A percentile compares a stretch with the other conserved stretches of the same genome.
Conservation (phyloP, 2,888 invertebrate genomes). For the Erannis defoliaria region DNA sequence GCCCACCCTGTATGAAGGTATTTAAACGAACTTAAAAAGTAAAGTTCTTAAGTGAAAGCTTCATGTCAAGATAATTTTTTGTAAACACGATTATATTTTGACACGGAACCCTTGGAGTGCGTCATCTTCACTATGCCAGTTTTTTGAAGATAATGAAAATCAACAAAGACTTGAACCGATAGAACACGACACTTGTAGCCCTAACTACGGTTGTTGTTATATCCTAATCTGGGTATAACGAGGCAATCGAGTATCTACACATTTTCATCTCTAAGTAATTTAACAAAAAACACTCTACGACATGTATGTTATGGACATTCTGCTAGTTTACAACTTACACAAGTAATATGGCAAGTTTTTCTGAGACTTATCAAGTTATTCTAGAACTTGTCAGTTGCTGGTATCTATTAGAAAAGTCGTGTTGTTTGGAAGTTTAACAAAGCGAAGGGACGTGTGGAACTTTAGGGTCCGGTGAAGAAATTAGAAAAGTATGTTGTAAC, state of each 20-base stretch:
- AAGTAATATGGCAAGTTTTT: slow-evolving; percentile 12
- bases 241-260: neutral
- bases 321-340: neutral
- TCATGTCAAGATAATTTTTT: too few relatives aligned
- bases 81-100: too few relatives aligned
- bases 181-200: neutral
- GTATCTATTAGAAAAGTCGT: slow-evolving; percentile 24
- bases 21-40: too few relatives aligned
- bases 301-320: slow-evolving; percentile 6
- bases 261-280: slow-evolving; percentile 19
- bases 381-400: slow-evolving; percentile 1
- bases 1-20: too few relatives aligned
- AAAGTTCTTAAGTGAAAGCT: too few relatives aligned
- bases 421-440: slow-evolving; percentile 12
- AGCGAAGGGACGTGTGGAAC: slow-evolving; percentile 6
- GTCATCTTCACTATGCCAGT: too few relatives aligned
- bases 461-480: slow-evolving; percentile 24
- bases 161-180: neutral
- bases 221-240: neutral
- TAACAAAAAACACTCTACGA: slow-evolving; percentile 11
- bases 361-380: slow-evolving; percentile 1
- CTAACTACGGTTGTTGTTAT: slow-evolving; percentile 2
- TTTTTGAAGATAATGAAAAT: too few relatives aligned
- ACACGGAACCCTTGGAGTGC: too few relatives aligned
- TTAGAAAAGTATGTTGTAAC: slow-evolving; percentile 18